These are phyloP conservation scores for Varanus salvator DNA, from an alignment of 2,113 vertebrate genomes.

Conservation along the genomic window DNA sequence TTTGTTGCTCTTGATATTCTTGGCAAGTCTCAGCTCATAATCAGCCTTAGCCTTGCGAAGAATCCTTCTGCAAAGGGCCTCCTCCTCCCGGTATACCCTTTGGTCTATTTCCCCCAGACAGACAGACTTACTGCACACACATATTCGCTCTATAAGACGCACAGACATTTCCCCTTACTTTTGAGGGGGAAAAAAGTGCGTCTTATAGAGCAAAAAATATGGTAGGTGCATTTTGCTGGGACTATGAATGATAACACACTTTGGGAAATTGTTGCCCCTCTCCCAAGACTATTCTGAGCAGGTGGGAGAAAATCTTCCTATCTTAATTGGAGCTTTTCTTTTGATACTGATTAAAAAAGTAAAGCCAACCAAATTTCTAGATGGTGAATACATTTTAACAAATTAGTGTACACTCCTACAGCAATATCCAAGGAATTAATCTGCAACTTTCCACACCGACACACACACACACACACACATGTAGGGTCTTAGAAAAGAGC, in stretches of 20 bases:
- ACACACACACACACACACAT: not conserved
- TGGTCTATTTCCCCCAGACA: too few species aligned
- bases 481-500: not conserved
- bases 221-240: not conserved
- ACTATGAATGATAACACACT: not conserved
- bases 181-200: too few species aligned
- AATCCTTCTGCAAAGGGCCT: too few species aligned
- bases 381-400: not conserved
- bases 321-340: not conserved
- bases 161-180: too few species aligned
- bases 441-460: not conserved
- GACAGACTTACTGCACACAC: too few species aligned
- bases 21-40: too few species aligned
- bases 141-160: too few species aligned
- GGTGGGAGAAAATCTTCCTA: not conserved
- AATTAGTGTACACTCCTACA: not conserved
- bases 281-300: not conserved
- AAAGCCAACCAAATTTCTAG: not conserved
- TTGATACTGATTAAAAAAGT: not conserved
- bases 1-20: too few species aligned
- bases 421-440: not conserved
- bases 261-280: not conserved
- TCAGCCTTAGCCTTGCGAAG: too few species aligned
- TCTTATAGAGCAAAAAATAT: too few species aligned
- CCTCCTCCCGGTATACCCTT: too few species aligned